Percentiles rank a stretch among this genome's conserved stretches.
phyloP scores from a whole-genome alignment of 2,888 invertebrate species.

The Rhingia campestris region DNA sequence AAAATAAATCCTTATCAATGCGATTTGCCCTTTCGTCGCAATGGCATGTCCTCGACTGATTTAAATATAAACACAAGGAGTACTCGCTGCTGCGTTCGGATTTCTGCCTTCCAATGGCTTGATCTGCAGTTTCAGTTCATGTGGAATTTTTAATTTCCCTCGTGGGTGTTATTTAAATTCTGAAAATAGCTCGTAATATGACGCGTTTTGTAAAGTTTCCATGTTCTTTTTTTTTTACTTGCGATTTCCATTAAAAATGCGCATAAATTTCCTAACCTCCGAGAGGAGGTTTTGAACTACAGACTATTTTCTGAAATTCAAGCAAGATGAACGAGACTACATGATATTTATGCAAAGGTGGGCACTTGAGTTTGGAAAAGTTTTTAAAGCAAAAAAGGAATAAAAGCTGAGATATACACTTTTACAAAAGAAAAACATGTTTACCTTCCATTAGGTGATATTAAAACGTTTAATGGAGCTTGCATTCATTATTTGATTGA shows the following conservation, averaged over 20 bases:
- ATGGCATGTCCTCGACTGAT: not conserved
- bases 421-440: no score
- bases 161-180: constrained; percentile 18
- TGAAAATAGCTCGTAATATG: constrained; percentile 7
- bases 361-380: no score
- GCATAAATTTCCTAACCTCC: constrained; percentile 4
- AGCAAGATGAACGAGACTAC: not conserved
- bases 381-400: no score
- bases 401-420: no score
- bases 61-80: not conserved
- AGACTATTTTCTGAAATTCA: not conserved
- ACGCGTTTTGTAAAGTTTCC: not conserved
- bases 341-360: not conserved
- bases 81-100: not conserved
- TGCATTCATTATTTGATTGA: no score
- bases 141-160: constrained; percentile 41
- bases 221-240: not conserved
- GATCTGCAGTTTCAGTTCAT: not conserved
- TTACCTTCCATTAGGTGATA: no score
- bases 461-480: no score
- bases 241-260: constrained; percentile 3
- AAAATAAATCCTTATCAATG: not conserved
- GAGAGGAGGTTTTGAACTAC: no score
- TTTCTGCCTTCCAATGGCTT: not conserved
- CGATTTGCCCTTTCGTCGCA: not conserved